Conservation (phyloP, 2,888 invertebrate genomes). For the Willowsia nigromaculata region DNA sequence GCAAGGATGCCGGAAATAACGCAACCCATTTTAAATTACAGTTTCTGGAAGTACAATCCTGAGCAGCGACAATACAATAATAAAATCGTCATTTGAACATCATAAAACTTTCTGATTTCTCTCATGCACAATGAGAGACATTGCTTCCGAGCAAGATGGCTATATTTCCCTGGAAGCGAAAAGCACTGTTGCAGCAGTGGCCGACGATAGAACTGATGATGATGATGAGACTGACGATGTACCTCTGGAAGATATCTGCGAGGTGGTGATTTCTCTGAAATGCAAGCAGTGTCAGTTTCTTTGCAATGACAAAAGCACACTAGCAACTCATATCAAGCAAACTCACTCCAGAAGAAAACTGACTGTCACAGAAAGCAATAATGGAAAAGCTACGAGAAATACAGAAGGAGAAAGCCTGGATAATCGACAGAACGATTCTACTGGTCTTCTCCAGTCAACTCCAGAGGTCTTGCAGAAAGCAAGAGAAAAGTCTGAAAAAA, state of each 20-base stretch:
- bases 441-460: neutral
- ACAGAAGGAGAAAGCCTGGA: neutral
- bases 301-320: conserved; percentile 80
- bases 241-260: conserved; percentile 81
- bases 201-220: neutral
- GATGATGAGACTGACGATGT: conserved; percentile 45
- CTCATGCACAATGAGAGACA: conserved; percentile 4
- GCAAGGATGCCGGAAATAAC: too few relatives aligned
- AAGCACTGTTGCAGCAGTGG: neutral
- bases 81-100: too few relatives aligned
- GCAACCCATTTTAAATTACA: too few relatives aligned
- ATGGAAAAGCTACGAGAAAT: neutral
- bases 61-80: too few relatives aligned
- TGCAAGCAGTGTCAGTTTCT: conserved; percentile 83
- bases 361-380: neutral
- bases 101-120: neutral
- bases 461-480: neutral
- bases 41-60: too few relatives aligned
- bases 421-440: neutral
- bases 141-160: neutral
- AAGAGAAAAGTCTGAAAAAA: neutral
- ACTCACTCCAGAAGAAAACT: conserved; percentile 68
- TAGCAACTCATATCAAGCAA: conserved; percentile 81
- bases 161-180: conserved; percentile 44
- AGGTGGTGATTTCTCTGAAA: conserved; percentile 83